Base-by-base conservation (phyloP, 1,140 invertebrate species). In the Heliconius nattereri region DNA sequence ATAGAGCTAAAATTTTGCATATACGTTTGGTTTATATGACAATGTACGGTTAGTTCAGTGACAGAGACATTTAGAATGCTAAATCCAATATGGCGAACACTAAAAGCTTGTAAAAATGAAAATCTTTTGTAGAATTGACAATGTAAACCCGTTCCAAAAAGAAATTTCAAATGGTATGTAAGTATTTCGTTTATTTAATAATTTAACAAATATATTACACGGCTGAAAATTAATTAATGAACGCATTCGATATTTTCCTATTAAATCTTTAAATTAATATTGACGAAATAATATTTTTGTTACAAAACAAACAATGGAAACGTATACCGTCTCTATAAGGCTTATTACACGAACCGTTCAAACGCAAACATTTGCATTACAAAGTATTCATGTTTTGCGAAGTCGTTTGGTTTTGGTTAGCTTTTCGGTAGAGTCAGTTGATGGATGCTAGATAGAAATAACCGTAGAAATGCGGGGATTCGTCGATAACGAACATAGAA, bases 321-420 rank as follows among this genome's bases (percentile, higher is more conserved):
- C 26, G 13, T 26, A 66, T 13, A 26, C 26, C 6, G 23, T 13
- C 23, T 66, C 26, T 66, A 66, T 66, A 66, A 26, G 26, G n/a
- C 11, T 29, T 29, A 66, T 26, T 66, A 23, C 60, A 29, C 3
- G 26, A 66, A 66, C 60, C 60, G 11, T 66, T 66, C 11, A 66
- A 66, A 19, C 60, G 60, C 11, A 29, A 66, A 66, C 5, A 66
- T 66, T 66, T 29, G 26, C 60, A 66, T 66, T 66, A 29, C 60
- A 66, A 66, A 66, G 60, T 66, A 29, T 29, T 66, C 60, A 29
- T 66, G 26, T 66, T 66, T 66, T 66, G 60, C 26, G 60, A 29
- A 66, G 11, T 66, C 60, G 60, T 66, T 66, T 66, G 60, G 60
- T 26, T 66, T 66, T 66, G 60, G 60, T 26, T 66, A 66, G 60